Percentiles rank a stretch among this genome's conserved stretches.
phyloP scores from a whole-genome alignment of 2,888 invertebrate genomes.

The Diachrysia chrysitis region DNA sequence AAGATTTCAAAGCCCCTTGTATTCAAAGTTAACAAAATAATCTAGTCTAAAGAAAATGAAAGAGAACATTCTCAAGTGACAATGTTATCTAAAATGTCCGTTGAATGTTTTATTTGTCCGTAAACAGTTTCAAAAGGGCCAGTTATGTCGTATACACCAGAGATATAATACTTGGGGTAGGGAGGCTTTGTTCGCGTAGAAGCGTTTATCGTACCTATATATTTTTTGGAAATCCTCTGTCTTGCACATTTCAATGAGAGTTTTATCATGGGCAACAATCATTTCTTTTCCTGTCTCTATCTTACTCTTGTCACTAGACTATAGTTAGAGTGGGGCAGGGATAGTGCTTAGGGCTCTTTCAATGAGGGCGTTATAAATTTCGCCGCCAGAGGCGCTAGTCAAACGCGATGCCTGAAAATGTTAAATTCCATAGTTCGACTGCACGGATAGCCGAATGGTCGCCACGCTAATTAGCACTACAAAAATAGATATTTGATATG shows the following conservation, averaged over 20 bases:
- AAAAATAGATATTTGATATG: too few relatives aligned
- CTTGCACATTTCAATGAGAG: background rate
- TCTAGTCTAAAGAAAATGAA: slow-evolving; percentile 28
- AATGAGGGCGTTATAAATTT: too few relatives aligned
- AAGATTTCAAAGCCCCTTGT: background rate
- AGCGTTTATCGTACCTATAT: too few relatives aligned
- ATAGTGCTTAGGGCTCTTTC: too few relatives aligned
- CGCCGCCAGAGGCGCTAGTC: too few relatives aligned
- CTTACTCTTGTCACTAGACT: too few relatives aligned
- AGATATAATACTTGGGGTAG: slow-evolving; percentile 24
- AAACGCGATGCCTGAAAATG: too few relatives aligned
- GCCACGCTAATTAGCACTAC: too few relatives aligned
- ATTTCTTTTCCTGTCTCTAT: too few relatives aligned
- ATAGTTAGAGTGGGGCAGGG: too few relatives aligned
- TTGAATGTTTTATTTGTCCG: slow-evolving; percentile 48
- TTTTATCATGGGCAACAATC: background rate
- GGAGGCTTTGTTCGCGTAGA: background rate
- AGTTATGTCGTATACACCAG: slow-evolving; percentile 35
- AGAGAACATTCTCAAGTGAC: slow-evolving; percentile 32
- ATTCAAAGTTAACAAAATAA: slow-evolving; percentile 29
- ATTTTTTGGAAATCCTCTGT: background rate
- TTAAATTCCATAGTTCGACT: too few relatives aligned
- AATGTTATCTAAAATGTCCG: slow-evolving; percentile 50
- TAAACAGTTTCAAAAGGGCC: slow-evolving; percentile 40
- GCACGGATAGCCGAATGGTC: too few relatives aligned